Evolutionary conservation across 2,888 invertebrate genomes (phyloP).

Genomic region (Mechanitis mazaeus): DNA sequence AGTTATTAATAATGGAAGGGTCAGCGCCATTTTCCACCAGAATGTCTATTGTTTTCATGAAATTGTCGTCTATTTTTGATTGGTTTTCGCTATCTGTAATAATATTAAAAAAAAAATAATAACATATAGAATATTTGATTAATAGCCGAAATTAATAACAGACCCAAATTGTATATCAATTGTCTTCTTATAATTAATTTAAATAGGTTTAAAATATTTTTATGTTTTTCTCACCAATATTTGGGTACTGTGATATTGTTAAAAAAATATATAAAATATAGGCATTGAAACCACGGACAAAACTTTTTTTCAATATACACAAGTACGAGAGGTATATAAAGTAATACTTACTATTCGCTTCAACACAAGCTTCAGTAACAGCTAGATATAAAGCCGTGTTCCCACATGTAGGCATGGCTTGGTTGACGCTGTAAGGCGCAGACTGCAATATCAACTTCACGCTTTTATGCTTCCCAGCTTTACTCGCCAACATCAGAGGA

Average conservation of each 20-base stretch:
- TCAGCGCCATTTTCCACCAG: slow-evolving; percentile 63
- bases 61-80: slow-evolving; percentile 44
- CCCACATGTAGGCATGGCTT: slow-evolving; percentile 61
- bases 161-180: too few relatives aligned
- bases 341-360: slow-evolving; percentile 20
- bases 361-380: slow-evolving; percentile 50
- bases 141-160: too few relatives aligned
- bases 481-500: slow-evolving; percentile 65
- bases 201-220: too few relatives aligned
- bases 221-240: too few relatives aligned
- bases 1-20: slow-evolving; percentile 59
- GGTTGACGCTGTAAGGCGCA: slow-evolving; percentile 47
- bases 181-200: too few relatives aligned
- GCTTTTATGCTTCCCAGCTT: slow-evolving; percentile 45
- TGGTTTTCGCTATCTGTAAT: slow-evolving; percentile 50
- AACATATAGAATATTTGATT: too few relatives aligned
- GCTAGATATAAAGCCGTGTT: slow-evolving; percentile 69
- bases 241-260: too few relatives aligned
- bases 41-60: slow-evolving; percentile 52
- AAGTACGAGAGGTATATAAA: too few relatives aligned
- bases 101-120: background rate
- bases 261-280: too few relatives aligned
- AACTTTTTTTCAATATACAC: too few relatives aligned
- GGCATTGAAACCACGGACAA: too few relatives aligned
- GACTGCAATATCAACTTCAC: slow-evolving; percentile 47